A percentile compares a stretch with the other conserved stretches of the same genome.
Evolutionary conservation across 1,140 invertebrate species (phyloP).

Genomic region (Bombus waltoni): DNA sequence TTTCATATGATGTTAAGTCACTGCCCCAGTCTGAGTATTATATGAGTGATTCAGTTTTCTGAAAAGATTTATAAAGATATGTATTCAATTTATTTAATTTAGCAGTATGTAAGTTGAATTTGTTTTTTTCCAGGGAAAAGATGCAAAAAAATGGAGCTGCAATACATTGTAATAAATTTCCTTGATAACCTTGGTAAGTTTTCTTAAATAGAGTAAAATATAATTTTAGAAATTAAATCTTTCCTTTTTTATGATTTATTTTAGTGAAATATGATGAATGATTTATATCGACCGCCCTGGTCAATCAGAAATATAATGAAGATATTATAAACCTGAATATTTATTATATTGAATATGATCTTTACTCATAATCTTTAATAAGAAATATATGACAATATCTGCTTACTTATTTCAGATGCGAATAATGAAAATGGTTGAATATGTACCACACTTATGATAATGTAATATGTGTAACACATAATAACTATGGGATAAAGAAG

Average conservation of each 20-base stretch:
- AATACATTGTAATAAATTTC: not conserved
- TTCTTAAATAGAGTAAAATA: not conserved
- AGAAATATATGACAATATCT: not conserved
- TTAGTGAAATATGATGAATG: slow-evolving; percentile 62
- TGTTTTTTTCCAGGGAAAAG: not conserved
- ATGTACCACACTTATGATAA: not conserved
- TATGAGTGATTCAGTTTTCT: slow-evolving; percentile 70
- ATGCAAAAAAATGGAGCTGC: not conserved
- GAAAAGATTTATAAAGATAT: slow-evolving; percentile 31
- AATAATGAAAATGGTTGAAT: slow-evolving; percentile 16
- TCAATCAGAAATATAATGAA: slow-evolving; percentile 72
- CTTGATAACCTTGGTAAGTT: slow-evolving; percentile 23
- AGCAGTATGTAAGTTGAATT: not conserved
- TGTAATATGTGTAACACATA: too few relatives aligned
- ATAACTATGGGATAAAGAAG: not conserved
- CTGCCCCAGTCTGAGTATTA: slow-evolving; percentile 74
- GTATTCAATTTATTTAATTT: not conserved
- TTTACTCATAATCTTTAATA: not conserved
- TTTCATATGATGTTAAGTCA: slow-evolving; percentile 65
- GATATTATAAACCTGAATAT: slow-evolving; percentile 61
- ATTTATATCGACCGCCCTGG: slow-evolving; percentile 55
- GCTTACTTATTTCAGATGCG: not conserved
- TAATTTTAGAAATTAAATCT: not conserved
- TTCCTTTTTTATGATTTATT: slow-evolving; percentile 7
- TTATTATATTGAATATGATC: not conserved